Base-by-base conservation (phyloP, 2,797 vertebrate genomes). In the Myotis findleyi region DNA sequence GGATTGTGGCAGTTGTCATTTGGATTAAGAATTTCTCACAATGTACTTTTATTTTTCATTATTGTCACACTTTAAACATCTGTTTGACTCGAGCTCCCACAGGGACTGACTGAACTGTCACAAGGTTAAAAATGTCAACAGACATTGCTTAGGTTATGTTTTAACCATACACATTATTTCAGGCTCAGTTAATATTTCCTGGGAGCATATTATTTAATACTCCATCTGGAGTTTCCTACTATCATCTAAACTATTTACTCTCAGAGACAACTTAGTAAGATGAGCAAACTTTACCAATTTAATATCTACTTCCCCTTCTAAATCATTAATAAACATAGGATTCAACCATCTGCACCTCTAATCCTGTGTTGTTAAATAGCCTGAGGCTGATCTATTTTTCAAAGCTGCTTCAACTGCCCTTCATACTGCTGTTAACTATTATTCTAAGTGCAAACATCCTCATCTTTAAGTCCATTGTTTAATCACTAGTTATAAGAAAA, bases 241-340 rank as follows among this genome's bases (percentile, higher is more conserved):
- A 41, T 85, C 9, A 33, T 89, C 13, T 57, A 9, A 88, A 79
- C 33, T 27, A 49, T 69, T 64, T 91, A 86, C 57, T 93, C 20
- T 85, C 41, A 81, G 49, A 95, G 72, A 30, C 3, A 93, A 69
- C 17, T 76, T 79, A 68, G 3, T 64, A 62, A 62, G 73, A 87
- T 55, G 76, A 44, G 38, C 62, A 94, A 96, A 88, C 23, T 76
- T 87, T 33, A 33, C 55, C 25, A 92, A 68, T 20, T 68, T 83
- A 23, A 72, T 73, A 92, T 86, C 79, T 85, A 51, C 13, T 80
- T 85, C 38, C 14, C 84, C 68, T 92, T 53, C 21, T 38, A 94
- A 94, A 91, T 95, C 25, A 77, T 92, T 95, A 95, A 93, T 93
- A 96, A 96, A 94, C 84, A 59, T n/a, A 91, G 53, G 44, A 77